Evolutionary conservation across 2,888 invertebrate genomes (phyloP).

Genomic region (Eremobia ochroleuca): DNA sequence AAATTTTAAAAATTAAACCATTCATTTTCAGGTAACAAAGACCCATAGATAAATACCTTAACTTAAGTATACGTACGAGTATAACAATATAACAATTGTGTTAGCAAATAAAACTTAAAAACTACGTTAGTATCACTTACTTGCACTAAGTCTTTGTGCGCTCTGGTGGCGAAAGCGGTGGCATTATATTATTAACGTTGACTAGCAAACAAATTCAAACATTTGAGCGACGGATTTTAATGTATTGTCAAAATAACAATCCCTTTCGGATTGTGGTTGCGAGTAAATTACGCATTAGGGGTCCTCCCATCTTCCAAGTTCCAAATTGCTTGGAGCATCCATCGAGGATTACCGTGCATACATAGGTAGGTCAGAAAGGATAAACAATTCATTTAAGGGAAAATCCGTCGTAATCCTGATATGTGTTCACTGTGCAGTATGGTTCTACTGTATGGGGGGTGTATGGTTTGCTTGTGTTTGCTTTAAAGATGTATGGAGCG

Average conservation of each 20-base stretch:
- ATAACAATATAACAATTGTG: no score
- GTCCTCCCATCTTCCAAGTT: slow-evolving; percentile 46
- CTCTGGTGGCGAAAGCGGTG: no score
- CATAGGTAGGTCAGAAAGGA: slow-evolving; percentile 58
- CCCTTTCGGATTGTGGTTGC: background rate
- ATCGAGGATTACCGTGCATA: slow-evolving; percentile 60
- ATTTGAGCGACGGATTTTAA: background rate
- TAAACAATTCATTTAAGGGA: slow-evolving; percentile 75
- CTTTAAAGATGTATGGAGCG: slow-evolving; percentile 18
- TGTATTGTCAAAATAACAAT: background rate
- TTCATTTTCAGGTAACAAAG: no score
- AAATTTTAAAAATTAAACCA: no score
- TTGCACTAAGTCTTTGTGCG: no score
- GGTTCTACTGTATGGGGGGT: slow-evolving; percentile 19
- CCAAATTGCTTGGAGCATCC: slow-evolving; percentile 54
- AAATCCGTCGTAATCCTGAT: slow-evolving; percentile 79
- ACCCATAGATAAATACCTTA: no score
- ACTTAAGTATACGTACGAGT: no score
- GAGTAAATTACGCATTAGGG: background rate
- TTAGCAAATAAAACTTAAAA: no score
- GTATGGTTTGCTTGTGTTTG: slow-evolving; percentile 12
- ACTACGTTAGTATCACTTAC: no score
- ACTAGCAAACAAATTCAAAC: background rate
- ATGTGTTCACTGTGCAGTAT: slow-evolving; percentile 70
- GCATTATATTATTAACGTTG: background rate